phyloP scores from a whole-genome alignment of 2,888 invertebrate species.

The Scaptomyza polygonia region DNA sequence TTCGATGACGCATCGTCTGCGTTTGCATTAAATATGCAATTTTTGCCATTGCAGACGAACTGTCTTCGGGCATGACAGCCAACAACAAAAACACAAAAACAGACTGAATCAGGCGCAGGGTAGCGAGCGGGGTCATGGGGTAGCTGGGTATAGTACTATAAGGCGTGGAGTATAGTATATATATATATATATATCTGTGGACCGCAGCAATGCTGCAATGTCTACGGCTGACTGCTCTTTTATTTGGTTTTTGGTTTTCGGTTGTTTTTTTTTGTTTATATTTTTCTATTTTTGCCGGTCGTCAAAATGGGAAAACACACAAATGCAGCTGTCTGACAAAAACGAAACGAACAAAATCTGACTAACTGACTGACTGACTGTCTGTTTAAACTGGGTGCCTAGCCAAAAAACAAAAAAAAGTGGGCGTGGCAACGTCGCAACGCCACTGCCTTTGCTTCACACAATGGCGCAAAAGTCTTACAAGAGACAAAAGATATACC shows the following conservation, averaged over 20 bases:
- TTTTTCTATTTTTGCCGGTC: constrained; percentile 31
- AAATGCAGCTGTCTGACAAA: constrained; percentile 42
- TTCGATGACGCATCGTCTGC: constrained; percentile 74
- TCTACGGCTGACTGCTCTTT: constrained; percentile 27
- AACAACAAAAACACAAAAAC: constrained; percentile 9
- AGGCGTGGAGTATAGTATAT: background rate
- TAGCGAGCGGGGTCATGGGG: background rate
- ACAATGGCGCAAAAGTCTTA: background rate
- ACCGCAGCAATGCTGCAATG: constrained; percentile 22
- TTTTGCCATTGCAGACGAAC: constrained; percentile 63
- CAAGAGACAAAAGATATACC: constrained; percentile 7
- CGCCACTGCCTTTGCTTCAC: constrained; percentile 3
- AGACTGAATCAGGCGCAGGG: background rate
- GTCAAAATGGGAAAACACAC: constrained; percentile 49
- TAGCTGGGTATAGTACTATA: background rate
- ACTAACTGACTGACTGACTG: constrained; percentile 17
- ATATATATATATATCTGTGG: constrained; percentile 7
- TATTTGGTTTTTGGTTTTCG: constrained; percentile 9
- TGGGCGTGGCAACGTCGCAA: constrained; percentile 24
- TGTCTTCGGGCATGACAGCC: constrained; percentile 56
- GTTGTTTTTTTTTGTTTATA: constrained; percentile 6
- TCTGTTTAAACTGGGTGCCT: constrained; percentile 1
- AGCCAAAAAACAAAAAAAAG: too few species aligned
- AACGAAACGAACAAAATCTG: background rate
- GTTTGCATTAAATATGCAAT: constrained; percentile 73